phyloP scores from a whole-genome alignment of 2,888 invertebrate genomes.

The Polymixis lichenea region DNA sequence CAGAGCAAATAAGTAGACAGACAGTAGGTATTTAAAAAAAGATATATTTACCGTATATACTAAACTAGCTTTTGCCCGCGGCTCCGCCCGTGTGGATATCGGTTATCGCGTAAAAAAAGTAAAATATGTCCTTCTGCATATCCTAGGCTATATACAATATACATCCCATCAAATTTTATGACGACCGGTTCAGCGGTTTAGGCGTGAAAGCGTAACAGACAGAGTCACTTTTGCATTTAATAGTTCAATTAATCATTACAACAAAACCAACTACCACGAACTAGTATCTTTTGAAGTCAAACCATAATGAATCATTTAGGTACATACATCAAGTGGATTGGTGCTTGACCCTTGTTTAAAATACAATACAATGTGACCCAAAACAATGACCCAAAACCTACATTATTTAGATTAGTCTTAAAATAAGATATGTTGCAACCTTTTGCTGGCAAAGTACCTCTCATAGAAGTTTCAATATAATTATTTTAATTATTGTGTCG shows the following conservation, averaged over 20 bases:
- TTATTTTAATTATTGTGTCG: not conserved
- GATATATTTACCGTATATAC: too few relatives aligned
- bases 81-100: too few relatives aligned
- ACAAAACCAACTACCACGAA: not conserved
- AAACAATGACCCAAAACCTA: constrained; percentile 38
- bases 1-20: too few relatives aligned
- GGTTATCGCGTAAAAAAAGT: too few relatives aligned
- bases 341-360: constrained; percentile 36
- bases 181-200: too few relatives aligned
- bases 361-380: constrained; percentile 47
- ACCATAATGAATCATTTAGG: constrained; percentile 17
- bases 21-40: too few relatives aligned
- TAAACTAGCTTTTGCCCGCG: too few relatives aligned
- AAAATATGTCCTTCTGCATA: too few relatives aligned
- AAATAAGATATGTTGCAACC: constrained; percentile 32
- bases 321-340: not conserved
- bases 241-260: constrained; percentile 2
- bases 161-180: too few relatives aligned
- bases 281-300: not conserved
- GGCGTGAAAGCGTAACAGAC: too few relatives aligned
- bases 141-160: too few relatives aligned
- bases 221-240: not conserved
- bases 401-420: constrained; percentile 38
- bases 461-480: not conserved
- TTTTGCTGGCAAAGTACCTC: not conserved